These are phyloP conservation scores for Euthynnus affinis DNA, from an alignment of 2,797 vertebrate species.

Conservation along the genomic window DNA sequence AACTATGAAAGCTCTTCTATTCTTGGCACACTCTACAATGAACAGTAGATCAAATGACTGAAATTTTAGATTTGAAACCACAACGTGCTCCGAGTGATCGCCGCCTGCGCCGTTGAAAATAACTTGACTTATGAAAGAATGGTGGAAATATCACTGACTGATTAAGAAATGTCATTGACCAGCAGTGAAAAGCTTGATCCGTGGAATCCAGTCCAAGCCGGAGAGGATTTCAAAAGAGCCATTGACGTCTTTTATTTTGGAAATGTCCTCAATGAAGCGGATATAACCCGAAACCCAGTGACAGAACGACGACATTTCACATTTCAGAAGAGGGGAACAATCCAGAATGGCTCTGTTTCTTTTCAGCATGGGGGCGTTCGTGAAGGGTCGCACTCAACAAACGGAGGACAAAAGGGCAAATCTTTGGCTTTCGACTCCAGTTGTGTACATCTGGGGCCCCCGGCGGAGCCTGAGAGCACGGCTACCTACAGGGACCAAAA, in stretches of 20 bases:
- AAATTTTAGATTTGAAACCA: background rate
- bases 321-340: slow-evolving; percentile 33
- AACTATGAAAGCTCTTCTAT: background rate
- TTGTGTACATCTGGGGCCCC: slow-evolving; percentile 72
- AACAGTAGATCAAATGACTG: background rate
- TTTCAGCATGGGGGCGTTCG: slow-evolving; percentile 24
- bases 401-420: slow-evolving; percentile 67
- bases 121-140: background rate
- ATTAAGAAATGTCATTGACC: background rate
- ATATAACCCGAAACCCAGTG: slow-evolving; percentile 18
- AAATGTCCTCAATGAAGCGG: slow-evolving; percentile 10
- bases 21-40: background rate
- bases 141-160: background rate
- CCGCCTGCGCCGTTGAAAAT: background rate
- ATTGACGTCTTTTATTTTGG: slow-evolving; percentile 25
- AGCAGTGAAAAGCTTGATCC: background rate
- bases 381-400: slow-evolving; percentile 23
- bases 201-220: background rate
- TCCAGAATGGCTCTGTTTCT: slow-evolving; percentile 45
- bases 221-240: slow-evolving; percentile 19
- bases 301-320: slow-evolving; percentile 51
- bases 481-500: slow-evolving; percentile 64
- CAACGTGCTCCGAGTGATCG: background rate
- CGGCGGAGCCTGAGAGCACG: slow-evolving; percentile 42
- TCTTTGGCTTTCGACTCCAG: slow-evolving; percentile 67